Conservation (phyloP, 2,113 vertebrate genomes). For the Salvelinus namaycush region DNA sequence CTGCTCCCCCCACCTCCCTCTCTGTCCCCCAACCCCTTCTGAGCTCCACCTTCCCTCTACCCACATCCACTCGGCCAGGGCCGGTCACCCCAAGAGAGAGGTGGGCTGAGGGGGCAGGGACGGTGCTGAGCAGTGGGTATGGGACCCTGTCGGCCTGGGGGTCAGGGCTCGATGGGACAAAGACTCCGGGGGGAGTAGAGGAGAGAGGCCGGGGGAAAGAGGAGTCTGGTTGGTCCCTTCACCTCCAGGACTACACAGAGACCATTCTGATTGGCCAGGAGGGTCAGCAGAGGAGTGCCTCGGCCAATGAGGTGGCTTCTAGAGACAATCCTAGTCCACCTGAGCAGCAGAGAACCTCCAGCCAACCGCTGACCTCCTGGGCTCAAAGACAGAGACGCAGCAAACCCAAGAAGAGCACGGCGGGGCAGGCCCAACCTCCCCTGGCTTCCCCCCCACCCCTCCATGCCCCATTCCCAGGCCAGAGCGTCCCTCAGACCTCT, state of each 20-base stretch:
- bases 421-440: constrained; percentile 23
- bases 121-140: constrained; percentile 83
- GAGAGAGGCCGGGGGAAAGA: constrained; percentile 11
- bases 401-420: constrained; percentile 70
- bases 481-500: too few relatives aligned
- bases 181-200: constrained; percentile 25
- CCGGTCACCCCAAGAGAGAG: constrained; percentile 46
- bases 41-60: constrained; percentile 55
- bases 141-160: constrained; percentile 79
- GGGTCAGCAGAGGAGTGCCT: constrained; percentile 22
- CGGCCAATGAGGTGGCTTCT: constrained; percentile 10
- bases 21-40: constrained; percentile 50
- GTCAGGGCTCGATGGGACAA: constrained; percentile 39
- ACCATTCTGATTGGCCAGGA: constrained; percentile 6
- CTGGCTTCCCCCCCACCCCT: constrained; percentile 11
- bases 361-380: constrained; percentile 89
- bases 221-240: constrained; percentile 33
- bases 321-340: not conserved
- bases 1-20: constrained; percentile 48
- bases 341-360: constrained; percentile 61
- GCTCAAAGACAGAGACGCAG: constrained; percentile 85
- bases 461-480: not conserved
- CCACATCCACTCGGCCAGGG: constrained; percentile 53
- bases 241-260: constrained; percentile 39
- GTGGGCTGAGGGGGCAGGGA: constrained; percentile 58